Conservation (phyloP, 2,888 invertebrate genomes). For the Maniola hyperantus region DNA sequence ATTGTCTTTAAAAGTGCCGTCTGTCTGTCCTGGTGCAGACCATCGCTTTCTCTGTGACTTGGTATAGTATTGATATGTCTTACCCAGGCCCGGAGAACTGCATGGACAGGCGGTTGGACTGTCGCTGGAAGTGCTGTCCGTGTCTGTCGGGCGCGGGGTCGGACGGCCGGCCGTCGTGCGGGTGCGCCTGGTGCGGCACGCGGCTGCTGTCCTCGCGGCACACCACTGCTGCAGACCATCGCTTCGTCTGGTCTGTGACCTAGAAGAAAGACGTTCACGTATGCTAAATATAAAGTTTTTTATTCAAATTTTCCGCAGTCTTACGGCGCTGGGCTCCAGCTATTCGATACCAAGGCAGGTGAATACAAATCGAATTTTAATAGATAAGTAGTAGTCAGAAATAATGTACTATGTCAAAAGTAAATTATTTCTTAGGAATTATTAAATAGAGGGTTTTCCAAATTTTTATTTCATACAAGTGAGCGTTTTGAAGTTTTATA, state of each 20-base stretch:
- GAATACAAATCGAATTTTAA: too few relatives aligned
- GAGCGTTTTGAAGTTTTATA: too few relatives aligned
- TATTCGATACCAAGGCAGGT: too few relatives aligned
- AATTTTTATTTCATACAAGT: too few relatives aligned
- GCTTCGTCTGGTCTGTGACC: constrained; percentile 85
- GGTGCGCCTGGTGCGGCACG: constrained; percentile 61
- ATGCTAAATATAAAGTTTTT: neutral
- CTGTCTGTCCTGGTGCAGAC: constrained; percentile 88
- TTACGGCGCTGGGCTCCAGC: too few relatives aligned
- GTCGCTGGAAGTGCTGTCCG: constrained; percentile 73
- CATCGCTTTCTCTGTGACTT: constrained; percentile 86
- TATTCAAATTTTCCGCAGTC: too few relatives aligned
- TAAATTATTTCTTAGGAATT: too few relatives aligned
- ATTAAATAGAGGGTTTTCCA: too few relatives aligned
- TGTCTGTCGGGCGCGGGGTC: constrained; percentile 59
- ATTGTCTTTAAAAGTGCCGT: constrained; percentile 77
- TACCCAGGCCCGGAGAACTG: constrained; percentile 87
- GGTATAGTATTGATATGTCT: too few relatives aligned
- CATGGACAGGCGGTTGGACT: constrained; percentile 90
- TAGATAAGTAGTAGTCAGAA: too few relatives aligned
- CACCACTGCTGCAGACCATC: constrained; percentile 93
- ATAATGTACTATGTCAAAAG: too few relatives aligned
- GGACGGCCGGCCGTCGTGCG: constrained; percentile 55
- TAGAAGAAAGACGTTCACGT: constrained; percentile 43
- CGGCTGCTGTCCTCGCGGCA: constrained; percentile 82